Evolutionary conservation across 2,113 vertebrate genomes (phyloP), one percentile per base, ranked within the genome.

Genomic region (Rhynchopsitta pachyrhyncha): DNA sequence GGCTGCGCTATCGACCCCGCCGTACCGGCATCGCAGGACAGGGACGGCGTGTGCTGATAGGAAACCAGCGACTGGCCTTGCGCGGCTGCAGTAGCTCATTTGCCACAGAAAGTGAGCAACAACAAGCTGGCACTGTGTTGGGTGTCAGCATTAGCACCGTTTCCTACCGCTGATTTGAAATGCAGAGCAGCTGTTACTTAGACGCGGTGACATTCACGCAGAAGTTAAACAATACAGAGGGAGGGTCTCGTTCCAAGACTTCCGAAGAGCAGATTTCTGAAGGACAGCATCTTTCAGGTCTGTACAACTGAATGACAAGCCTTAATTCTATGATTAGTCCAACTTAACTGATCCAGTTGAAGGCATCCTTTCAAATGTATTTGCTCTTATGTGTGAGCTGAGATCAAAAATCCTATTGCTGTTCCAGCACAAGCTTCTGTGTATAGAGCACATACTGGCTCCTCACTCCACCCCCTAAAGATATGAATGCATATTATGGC

Each of bases 1-100:
- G 33, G 33, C 22, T 35, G 57, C 22, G 2, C 33, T 59, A 7
- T 10, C 13, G 7, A 24, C 13, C 22, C 13, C 13, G 22, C 33
- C 57, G 13, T 23, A 9, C 57, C 22, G 33, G 22, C 3, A 12
- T 24, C 41, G 17, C 74, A 5, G 20, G 10, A 2, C 67, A 14
- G 14, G 3, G 47, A 14, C 49, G 0, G 8, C 7, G 60, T 4
- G 35, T 3, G 41, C 1, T 3, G 69, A 0, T 0, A 1, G 41
- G 69, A 16, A 6, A 2, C 6, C 33, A 0, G 41, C 1, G 47
- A 2, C 8, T 4, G 2, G 4, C 28, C 14, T 19, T 9, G 81
- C 70, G 0, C 8, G 37, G 76, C 76, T 16, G 52, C 23, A 24
- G 6, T 8, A 2, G 35, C 20, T 33, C 18, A 0, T 31, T 35